These are phyloP conservation scores for Hermaeophaga mercurialis DNA, from an alignment of 2,888 invertebrate species.

Conservation along the genomic window DNA sequence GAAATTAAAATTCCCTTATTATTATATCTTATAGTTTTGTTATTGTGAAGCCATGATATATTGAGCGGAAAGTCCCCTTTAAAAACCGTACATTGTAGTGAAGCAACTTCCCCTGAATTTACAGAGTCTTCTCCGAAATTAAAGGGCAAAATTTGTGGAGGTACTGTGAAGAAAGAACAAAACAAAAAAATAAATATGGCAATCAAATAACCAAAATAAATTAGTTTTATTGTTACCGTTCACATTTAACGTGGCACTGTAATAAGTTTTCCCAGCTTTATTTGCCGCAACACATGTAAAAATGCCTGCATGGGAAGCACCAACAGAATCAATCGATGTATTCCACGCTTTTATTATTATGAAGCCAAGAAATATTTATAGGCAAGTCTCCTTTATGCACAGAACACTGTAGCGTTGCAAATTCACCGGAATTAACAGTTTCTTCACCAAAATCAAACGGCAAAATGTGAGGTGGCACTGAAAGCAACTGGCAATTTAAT, in stretches of 20 bases:
- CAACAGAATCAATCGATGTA: constrained; percentile 68
- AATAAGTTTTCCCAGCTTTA: constrained; percentile 68
- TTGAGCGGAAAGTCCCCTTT: constrained; percentile 74
- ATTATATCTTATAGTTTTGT: constrained; percentile 51
- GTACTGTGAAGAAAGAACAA: constrained; percentile 24
- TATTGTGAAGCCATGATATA: constrained; percentile 67
- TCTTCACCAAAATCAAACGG: constrained; percentile 60
- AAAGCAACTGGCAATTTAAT: constrained; percentile 12
- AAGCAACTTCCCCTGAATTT: constrained; percentile 74
- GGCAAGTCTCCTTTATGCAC: constrained; percentile 77
- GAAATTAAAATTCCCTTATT: constrained; percentile 54
- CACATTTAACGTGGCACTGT: constrained; percentile 67
- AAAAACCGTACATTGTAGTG: constrained; percentile 70
- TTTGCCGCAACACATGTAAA: constrained; percentile 76
- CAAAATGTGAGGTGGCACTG: constrained; percentile 53
- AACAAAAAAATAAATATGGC: neutral
- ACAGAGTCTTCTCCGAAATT: constrained; percentile 62
- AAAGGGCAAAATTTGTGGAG: constrained; percentile 62
- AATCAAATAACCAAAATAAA: constrained; percentile 11
- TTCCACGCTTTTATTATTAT: constrained; percentile 66
- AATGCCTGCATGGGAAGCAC: constrained; percentile 73
- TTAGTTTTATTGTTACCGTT: constrained; percentile 61
- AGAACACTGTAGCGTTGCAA: constrained; percentile 70
- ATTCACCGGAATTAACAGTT: constrained; percentile 72
- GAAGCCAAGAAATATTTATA: constrained; percentile 73